phyloP scores from a whole-genome alignment of 2,113 vertebrate species.

The Cyprinodon variegatus region DNA sequence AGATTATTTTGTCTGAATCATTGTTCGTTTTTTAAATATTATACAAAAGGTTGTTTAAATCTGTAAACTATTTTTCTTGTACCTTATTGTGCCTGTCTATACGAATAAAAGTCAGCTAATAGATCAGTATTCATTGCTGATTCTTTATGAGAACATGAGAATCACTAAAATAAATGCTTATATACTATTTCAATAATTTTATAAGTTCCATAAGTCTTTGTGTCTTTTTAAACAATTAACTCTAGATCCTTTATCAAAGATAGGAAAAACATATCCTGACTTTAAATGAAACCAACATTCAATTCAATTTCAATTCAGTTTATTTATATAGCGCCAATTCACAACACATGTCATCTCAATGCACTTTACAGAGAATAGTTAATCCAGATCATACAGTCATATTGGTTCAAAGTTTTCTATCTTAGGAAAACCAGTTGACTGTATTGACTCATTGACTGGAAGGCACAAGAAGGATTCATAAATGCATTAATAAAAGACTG shows the following conservation, averaged over 20 bases:
- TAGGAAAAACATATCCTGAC: neutral
- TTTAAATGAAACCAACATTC: neutral
- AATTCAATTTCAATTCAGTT: too few species aligned
- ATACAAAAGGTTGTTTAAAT: neutral
- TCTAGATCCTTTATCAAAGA: neutral
- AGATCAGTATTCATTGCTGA: neutral
- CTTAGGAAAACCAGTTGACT: too few species aligned
- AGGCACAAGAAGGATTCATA: too few species aligned
- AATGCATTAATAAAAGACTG: neutral
- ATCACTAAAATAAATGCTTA: neutral
- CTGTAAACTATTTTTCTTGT: neutral
- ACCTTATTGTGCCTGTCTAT: too few species aligned
- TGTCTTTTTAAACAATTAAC: neutral
- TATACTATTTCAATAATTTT: neutral
- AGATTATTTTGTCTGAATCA: neutral
- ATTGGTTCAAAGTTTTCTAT: too few species aligned
- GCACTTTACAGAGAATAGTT: too few species aligned
- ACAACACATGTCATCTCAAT: too few species aligned
- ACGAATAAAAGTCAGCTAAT: neutral
- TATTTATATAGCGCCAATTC: too few species aligned
- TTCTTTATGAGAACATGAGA: too few species aligned
- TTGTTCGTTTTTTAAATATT: neutral
- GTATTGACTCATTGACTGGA: too few species aligned
- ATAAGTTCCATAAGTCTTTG: neutral
- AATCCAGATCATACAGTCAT: too few species aligned